Evolutionary conservation across 2,797 vertebrate genomes (phyloP).

Genomic region (Arnoldichthys spilopterus): DNA sequence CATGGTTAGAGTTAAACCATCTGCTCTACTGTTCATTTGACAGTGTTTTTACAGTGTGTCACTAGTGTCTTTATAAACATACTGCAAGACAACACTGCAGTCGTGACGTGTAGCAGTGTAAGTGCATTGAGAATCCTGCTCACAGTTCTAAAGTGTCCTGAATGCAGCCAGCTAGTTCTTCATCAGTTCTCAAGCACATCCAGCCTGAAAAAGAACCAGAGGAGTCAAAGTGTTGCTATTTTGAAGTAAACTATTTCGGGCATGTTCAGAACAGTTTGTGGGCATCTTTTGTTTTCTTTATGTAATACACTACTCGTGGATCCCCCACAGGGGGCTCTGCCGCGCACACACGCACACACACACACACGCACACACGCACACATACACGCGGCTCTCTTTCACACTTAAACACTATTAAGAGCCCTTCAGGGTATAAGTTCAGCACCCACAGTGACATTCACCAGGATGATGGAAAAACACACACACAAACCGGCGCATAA

Average conservation of each 20-base stretch:
- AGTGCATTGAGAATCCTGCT: neutral
- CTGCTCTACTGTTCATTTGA: too few relatives aligned
- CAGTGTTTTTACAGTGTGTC: neutral
- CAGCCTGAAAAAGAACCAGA: neutral
- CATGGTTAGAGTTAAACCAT: too few relatives aligned
- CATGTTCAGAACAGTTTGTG: neutral
- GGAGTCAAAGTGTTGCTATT: neutral
- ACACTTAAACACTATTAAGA: constrained; percentile 36
- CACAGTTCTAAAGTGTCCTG: neutral
- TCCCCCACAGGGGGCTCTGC: neutral
- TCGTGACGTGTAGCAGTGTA: neutral
- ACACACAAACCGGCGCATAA: constrained; percentile 2
- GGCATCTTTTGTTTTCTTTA: constrained; percentile 6
- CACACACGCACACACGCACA: constrained; percentile 6
- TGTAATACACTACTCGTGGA: neutral
- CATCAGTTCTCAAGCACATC: neutral
- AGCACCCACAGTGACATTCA: constrained; percentile 28
- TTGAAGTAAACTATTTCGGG: neutral
- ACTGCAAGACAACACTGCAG: neutral
- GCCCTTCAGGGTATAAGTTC: constrained; percentile 41
- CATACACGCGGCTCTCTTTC: constrained; percentile 21
- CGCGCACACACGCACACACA: constrained; percentile 20
- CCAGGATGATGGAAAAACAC: constrained; percentile 37
- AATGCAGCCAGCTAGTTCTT: neutral
- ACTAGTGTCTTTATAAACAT: neutral